Evolutionary conservation across 2,113 vertebrate genomes (phyloP), one percentile per base, ranked within the genome.

Genomic region (Pomatorhinus ruficollis): DNA sequence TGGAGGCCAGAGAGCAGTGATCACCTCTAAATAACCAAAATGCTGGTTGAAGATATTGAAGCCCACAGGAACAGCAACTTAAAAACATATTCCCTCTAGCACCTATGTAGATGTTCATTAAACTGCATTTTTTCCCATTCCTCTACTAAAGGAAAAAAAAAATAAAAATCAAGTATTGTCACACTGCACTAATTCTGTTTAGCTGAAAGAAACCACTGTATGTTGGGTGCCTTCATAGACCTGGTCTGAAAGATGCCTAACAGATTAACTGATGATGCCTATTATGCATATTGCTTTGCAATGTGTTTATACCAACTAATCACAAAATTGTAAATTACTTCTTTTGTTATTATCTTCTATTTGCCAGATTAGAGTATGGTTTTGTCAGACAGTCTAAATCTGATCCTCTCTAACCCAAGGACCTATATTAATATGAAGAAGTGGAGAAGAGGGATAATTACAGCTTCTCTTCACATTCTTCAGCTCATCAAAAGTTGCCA

Each of bases 401-500:
- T 74, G 54, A 53, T 65, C 8, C 18, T 68, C 24, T 71, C 13
- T 92, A 82, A 91, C 13, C 15, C 33, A 81, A 37, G 22, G 17
- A 83, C 64, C 39, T 65, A 64, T 13, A 28, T n/a, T 54, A 83
- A 61, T 27, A 74, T 30, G 6, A 76, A 95, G 85, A 88, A 8
- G 57, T 65, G 40, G 10, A 61, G 33, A 87, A 31, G 11, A 70
- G 17, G 22, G n/a, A 64, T 63, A 78, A 66, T 44, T 83, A 52
- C 35, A 83, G 21, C 25, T 68, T 89, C 18, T 83, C 25, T 72
- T 88, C 68, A 60, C 39, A 27, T 54, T 66, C 39, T 81, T n/a
- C 50, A 47, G 12, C 71, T 91, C 52, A 88, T 49, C 60, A 87
- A 14, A 83, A 71, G 13, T 37, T 90, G 71, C 33, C 92, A 92